These are phyloP conservation scores for Pogonophryne albipinna DNA, from an alignment of 2,797 vertebrate species.

Conservation along the genomic window DNA sequence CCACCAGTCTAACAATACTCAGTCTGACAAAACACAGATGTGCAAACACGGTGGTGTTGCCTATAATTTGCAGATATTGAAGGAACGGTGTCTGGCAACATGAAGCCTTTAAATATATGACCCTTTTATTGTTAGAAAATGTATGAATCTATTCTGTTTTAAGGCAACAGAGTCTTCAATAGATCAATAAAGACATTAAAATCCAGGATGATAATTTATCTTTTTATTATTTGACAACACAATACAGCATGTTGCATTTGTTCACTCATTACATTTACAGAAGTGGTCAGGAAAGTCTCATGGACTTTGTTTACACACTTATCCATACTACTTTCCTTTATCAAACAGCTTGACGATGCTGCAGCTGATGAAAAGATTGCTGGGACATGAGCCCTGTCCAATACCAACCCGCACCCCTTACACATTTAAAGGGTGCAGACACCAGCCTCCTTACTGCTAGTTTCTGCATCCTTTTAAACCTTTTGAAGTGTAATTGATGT, in stretches of 20 bases:
- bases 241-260: slow-evolving; percentile 68
- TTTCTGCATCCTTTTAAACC: slow-evolving; percentile 17
- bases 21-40: slow-evolving; percentile 78
- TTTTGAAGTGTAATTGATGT: neutral
- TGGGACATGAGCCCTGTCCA: slow-evolving; percentile 62
- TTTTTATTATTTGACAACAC: slow-evolving; percentile 78
- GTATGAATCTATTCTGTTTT: neutral
- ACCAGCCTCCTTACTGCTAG: slow-evolving; percentile 18
- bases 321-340: slow-evolving; percentile 56
- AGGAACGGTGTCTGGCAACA: slow-evolving; percentile 12
- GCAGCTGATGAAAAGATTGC: slow-evolving; percentile 31
- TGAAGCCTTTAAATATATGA: neutral
- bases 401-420: slow-evolving; percentile 32
- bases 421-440: slow-evolving; percentile 4
- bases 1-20: slow-evolving; percentile 68
- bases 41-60: slow-evolving; percentile 41
- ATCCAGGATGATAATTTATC: slow-evolving; percentile 67
- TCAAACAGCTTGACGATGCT: slow-evolving; percentile 57
- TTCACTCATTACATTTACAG: slow-evolving; percentile 80
- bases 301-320: slow-evolving; percentile 45
- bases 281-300: slow-evolving; percentile 57
- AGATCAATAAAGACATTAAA: slow-evolving; percentile 21
- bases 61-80: slow-evolving; percentile 28
- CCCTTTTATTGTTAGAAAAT: neutral
- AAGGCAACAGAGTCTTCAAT: neutral